A percentile compares a stretch with the other conserved stretches of the same genome.
phyloP scores from a whole-genome alignment of 2,113 vertebrate genomes.

The Anguilla rostrata region DNA sequence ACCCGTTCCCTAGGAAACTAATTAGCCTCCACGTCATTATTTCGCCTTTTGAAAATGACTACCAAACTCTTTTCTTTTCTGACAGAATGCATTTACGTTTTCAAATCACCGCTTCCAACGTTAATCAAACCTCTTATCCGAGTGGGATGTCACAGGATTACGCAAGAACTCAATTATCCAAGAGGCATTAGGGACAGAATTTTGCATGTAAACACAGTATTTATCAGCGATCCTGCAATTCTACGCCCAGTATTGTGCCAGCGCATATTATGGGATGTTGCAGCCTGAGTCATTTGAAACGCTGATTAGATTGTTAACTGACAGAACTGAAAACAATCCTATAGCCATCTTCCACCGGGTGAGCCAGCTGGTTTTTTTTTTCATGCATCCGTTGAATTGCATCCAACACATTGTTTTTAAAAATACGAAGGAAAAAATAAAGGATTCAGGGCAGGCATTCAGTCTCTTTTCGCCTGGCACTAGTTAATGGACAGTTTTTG shows the following conservation, averaged over 20 bases:
- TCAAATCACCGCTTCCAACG: slow-evolving; percentile 1
- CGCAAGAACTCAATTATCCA: slow-evolving; percentile 33
- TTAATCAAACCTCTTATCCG: slow-evolving; percentile 28
- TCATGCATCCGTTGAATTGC: slow-evolving; percentile 16
- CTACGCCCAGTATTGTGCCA: background rate
- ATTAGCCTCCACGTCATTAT: slow-evolving; percentile 67
- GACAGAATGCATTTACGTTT: slow-evolving; percentile 20
- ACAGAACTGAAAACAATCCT: slow-evolving; percentile 1
- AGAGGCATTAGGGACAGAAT: background rate
- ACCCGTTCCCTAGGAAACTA: slow-evolving; percentile 78
- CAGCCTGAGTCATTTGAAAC: background rate
- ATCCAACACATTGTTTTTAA: background rate
- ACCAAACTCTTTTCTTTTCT: slow-evolving; percentile 32
- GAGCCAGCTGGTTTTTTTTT: background rate
- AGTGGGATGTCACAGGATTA: background rate
- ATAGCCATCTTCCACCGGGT: background rate
- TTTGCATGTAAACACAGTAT: background rate
- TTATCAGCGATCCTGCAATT: background rate
- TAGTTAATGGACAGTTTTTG: slow-evolving; percentile 16
- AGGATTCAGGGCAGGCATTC: background rate
- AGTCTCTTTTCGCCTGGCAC: background rate
- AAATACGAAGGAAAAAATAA: background rate
- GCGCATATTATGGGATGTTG: background rate
- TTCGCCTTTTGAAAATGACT: slow-evolving; percentile 55
- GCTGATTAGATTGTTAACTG: background rate